Percentiles rank a stretch among this genome's conserved stretches.
Evolutionary conservation across 2,113 vertebrate species (phyloP).

Genomic region (Chlorodrepanis virens): DNA sequence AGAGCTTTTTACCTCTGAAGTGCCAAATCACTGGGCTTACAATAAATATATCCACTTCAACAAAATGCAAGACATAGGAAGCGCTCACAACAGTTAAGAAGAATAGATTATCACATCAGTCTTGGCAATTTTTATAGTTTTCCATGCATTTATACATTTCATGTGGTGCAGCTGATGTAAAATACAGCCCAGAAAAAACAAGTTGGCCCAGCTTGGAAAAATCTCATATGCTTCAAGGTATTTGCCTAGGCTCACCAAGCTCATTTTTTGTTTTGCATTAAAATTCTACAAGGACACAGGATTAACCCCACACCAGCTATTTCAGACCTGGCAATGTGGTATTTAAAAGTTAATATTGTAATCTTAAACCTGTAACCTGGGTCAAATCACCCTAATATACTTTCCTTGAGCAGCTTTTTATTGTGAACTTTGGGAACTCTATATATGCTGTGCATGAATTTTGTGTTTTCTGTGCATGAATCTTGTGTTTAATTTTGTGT

Average conservation of each 20-base stretch:
- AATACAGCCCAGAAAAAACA: slow-evolving; percentile 7
- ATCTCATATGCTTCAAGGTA: slow-evolving; percentile 20
- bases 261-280: slow-evolving; percentile 36
- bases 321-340: background rate
- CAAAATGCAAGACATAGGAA: slow-evolving; percentile 6
- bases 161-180: background rate
- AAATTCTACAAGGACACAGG: slow-evolving; percentile 8
- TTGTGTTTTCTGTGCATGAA: background rate
- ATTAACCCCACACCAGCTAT: background rate
- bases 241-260: slow-evolving; percentile 19
- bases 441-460: background rate
- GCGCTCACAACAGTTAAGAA: background rate
- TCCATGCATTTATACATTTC: slow-evolving; percentile 6
- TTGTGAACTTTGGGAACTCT: background rate
- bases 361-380: background rate
- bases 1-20: background rate
- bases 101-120: slow-evolving; percentile 20
- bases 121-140: slow-evolving; percentile 32
- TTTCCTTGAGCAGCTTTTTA: background rate
- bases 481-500: background rate
- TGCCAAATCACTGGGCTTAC: background rate
- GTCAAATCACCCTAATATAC: background rate
- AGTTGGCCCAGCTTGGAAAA: background rate
- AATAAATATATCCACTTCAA: background rate
- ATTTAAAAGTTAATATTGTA: slow-evolving; percentile 12